phyloP scores from a whole-genome alignment of 2,888 invertebrate genomes.

The Harmothoe impar region DNA sequence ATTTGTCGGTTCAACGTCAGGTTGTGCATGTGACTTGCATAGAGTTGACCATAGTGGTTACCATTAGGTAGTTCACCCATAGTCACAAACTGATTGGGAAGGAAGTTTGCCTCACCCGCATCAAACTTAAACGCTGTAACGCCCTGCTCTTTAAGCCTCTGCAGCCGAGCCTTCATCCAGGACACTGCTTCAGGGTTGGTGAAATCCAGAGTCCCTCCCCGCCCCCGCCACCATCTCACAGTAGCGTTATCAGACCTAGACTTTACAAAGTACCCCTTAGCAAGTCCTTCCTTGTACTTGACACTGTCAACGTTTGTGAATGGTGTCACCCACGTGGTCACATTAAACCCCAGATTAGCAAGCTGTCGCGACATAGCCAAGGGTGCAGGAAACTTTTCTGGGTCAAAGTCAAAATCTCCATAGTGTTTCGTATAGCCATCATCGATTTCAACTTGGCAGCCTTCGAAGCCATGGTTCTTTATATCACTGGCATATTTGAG shows the following conservation, averaged over 20 bases:
- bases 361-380: slow-evolving; percentile 84
- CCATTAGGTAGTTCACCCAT: slow-evolving; percentile 71
- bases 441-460: slow-evolving; percentile 87
- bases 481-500: slow-evolving; percentile 75
- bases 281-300: slow-evolving; percentile 87
- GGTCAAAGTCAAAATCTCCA: slow-evolving; percentile 90
- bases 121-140: slow-evolving; percentile 95
- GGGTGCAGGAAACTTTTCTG: slow-evolving; percentile 87
- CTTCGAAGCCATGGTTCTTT: slow-evolving; percentile 64
- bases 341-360: slow-evolving; percentile 88
- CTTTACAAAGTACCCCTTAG: slow-evolving; percentile 5
- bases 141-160: slow-evolving; percentile 87
- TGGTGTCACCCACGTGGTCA: slow-evolving; percentile 88
- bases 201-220: slow-evolving; percentile 89
- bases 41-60: slow-evolving; percentile 74
- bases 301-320: slow-evolving; percentile 90
- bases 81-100: slow-evolving; percentile 72
- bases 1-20: slow-evolving; percentile 85
- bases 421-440: slow-evolving; percentile 93
- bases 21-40: slow-evolving; percentile 72
- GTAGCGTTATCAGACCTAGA: neutral
- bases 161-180: slow-evolving; percentile 89
- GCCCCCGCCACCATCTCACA: slow-evolving; percentile 91
- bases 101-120: slow-evolving; percentile 85
- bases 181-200: slow-evolving; percentile 91